These are phyloP conservation scores for Cuniculus paca DNA, from an alignment of 2,797 vertebrate species.

Conservation along the genomic window DNA sequence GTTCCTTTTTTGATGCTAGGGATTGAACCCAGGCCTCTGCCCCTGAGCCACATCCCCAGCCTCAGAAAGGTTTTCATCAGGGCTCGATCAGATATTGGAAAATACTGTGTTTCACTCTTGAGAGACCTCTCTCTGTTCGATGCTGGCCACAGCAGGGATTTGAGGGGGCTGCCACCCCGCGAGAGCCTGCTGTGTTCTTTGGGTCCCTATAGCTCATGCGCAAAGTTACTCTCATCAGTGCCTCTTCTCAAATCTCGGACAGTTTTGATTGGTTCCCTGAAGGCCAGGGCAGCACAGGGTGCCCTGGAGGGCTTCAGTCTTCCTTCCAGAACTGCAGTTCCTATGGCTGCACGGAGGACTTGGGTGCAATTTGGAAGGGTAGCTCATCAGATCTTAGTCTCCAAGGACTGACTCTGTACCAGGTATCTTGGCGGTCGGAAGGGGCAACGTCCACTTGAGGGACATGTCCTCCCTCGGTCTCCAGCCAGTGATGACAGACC, in stretches of 20 bases:
- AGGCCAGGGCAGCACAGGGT: background rate
- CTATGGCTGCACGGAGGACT: background rate
- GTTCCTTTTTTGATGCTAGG: background rate
- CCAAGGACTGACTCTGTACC: slow-evolving; percentile 9
- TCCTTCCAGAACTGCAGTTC: background rate
- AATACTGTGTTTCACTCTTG: background rate
- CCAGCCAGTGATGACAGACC: background rate
- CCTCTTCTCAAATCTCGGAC: background rate
- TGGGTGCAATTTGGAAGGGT: background rate
- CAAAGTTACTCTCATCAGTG: background rate
- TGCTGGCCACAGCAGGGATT: background rate
- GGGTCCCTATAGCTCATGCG: background rate
- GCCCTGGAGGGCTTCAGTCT: background rate
- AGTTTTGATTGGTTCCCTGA: background rate
- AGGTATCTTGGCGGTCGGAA: background rate
- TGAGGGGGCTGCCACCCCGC: background rate
- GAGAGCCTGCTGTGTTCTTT: too few relatives aligned
- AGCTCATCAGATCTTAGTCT: background rate
- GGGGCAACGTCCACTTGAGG: background rate
- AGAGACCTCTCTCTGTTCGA: background rate
- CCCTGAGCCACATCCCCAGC: background rate
- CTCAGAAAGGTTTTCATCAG: background rate
- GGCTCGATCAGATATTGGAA: background rate
- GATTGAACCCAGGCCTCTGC: background rate
- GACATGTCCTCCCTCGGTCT: background rate